Conservation (phyloP, 2,113 vertebrate species). For the Oreochromis tanganicae region DNA sequence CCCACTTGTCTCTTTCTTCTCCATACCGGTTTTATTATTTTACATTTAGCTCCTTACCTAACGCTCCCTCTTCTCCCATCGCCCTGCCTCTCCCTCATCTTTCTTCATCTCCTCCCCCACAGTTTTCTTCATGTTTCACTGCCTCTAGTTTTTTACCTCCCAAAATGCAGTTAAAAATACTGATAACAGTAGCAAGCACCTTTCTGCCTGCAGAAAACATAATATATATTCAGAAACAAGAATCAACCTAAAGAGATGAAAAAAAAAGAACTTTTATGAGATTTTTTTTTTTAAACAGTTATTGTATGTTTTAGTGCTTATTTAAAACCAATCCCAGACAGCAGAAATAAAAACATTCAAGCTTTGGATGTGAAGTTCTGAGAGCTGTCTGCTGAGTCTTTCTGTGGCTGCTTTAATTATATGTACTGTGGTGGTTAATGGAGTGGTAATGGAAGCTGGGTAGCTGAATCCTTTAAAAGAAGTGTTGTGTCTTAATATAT, state of each 20-base stretch:
- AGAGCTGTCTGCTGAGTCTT: background rate
- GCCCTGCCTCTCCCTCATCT: background rate
- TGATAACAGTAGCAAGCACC: background rate
- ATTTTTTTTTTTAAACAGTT: background rate
- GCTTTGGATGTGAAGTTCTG: background rate
- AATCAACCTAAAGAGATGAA: background rate
- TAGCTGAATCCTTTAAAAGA: background rate
- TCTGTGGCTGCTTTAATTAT: background rate
- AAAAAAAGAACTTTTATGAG: background rate
- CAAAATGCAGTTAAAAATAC: background rate
- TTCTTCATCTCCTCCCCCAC: constrained; percentile 18
- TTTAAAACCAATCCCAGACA: background rate
- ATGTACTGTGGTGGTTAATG: background rate
- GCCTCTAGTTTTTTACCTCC: background rate
- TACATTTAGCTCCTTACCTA: background rate
- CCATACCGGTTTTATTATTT: background rate
- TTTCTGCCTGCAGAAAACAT: background rate
- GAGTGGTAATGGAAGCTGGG: background rate
- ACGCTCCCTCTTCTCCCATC: background rate
- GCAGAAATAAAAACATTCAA: background rate
- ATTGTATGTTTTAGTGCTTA: background rate
- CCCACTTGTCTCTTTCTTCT: background rate
- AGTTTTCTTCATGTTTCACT: constrained; percentile 1
- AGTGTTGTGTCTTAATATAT: background rate
- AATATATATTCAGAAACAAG: background rate